A percentile compares a stretch with the other conserved stretches of the same genome.
These are phyloP conservation scores for Passer montanus DNA, from an alignment of 2,113 vertebrate species.

Conservation along the genomic window DNA sequence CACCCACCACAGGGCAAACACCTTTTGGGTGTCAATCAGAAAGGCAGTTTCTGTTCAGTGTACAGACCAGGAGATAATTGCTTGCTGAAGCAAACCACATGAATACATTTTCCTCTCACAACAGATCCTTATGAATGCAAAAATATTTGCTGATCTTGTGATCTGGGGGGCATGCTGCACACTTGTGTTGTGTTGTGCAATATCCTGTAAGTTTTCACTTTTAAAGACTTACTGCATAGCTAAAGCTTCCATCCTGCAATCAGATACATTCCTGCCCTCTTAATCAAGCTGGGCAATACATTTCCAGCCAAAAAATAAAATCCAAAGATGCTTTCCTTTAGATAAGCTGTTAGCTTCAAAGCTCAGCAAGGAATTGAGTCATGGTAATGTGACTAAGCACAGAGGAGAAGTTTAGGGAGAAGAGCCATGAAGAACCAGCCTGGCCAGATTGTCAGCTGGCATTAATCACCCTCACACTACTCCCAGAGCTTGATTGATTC, in stretches of 20 bases:
- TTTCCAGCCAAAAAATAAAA: neutral
- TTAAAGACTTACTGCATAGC: neutral
- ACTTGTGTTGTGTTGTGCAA: neutral
- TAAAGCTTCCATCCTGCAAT: neutral
- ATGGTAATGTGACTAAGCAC: neutral
- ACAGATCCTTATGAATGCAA: neutral
- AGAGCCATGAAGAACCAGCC: neutral
- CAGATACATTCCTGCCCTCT: neutral
- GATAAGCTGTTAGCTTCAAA: neutral
- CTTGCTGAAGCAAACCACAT: neutral
- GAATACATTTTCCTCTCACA: neutral
- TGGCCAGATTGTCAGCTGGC: neutral
- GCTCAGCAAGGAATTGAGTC: neutral
- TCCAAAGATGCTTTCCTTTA: neutral
- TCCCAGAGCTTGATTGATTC: neutral
- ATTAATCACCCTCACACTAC: neutral
- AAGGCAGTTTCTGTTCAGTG: neutral
- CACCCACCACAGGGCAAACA: neutral
- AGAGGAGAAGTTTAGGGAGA: neutral
- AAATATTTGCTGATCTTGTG: slow-evolving; percentile 37
- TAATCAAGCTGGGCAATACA: neutral
- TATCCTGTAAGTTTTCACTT: slow-evolving; percentile 37
- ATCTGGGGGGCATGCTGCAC: neutral
- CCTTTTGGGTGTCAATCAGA: neutral
- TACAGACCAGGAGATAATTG: neutral